These are phyloP conservation scores for Sussaba pulchella DNA, from an alignment of 2,888 invertebrate genomes.

Conservation along the genomic window DNA sequence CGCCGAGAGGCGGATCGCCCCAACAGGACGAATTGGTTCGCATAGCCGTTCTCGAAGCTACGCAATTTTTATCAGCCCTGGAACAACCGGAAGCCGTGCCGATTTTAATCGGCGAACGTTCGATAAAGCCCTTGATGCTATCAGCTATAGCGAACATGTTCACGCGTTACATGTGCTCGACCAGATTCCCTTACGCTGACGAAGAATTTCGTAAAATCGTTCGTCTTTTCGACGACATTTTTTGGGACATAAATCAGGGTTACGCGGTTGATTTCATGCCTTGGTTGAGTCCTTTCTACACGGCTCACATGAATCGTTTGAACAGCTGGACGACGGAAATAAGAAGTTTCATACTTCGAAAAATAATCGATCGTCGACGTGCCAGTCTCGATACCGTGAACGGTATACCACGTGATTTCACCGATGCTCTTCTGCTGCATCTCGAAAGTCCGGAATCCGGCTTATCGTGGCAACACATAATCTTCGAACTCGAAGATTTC, in stretches of 20 bases:
- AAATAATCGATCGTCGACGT: constrained; percentile 88
- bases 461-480: constrained; percentile 91
- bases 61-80: constrained; percentile 87
- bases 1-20: constrained; percentile 90
- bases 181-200: constrained; percentile 90
- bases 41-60: constrained; percentile 89
- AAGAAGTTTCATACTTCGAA: constrained; percentile 89
- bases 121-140: constrained; percentile 90
- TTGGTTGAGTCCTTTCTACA: constrained; percentile 91
- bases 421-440: constrained; percentile 91
- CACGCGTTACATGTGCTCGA: constrained; percentile 94
- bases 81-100: constrained; percentile 81
- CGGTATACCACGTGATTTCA: constrained; percentile 89
- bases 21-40: constrained; percentile 90
- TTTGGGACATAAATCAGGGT: constrained; percentile 96
- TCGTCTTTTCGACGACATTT: constrained; percentile 92
- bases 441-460: constrained; percentile 87
- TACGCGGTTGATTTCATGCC: constrained; percentile 95
- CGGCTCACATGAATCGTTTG: constrained; percentile 88
- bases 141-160: constrained; percentile 94
- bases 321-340: constrained; percentile 90
- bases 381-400: constrained; percentile 85
- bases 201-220: constrained; percentile 89
- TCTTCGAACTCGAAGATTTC: constrained; percentile 94
- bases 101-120: constrained; percentile 79